Evolutionary conservation across 1,140 invertebrate species (phyloP).

Genomic region (Drosophila asahinai): DNA sequence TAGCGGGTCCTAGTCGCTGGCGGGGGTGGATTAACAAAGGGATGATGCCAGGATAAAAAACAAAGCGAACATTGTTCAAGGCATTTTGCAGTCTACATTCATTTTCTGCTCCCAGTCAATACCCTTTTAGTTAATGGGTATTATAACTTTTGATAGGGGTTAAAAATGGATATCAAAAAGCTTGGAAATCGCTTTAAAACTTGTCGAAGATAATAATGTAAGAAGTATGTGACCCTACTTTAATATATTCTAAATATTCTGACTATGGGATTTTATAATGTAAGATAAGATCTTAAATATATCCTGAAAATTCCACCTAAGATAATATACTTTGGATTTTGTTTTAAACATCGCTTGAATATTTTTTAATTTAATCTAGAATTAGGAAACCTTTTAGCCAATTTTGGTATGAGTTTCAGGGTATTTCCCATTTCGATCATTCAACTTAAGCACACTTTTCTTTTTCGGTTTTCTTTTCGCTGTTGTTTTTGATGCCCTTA

Average conservation of each 20-base stretch:
- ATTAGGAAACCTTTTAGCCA: too few species aligned
- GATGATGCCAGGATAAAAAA: conserved; percentile 43
- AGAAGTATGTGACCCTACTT: too few species aligned
- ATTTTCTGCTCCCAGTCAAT: conserved; percentile 4
- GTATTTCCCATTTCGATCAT: not conserved
- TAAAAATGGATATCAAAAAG: too few species aligned
- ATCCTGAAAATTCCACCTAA: too few species aligned
- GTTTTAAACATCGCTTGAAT: too few species aligned
- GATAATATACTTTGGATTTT: too few species aligned
- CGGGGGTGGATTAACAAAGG: conserved; percentile 29
- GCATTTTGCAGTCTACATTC: conserved; percentile 22
- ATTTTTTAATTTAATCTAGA: too few species aligned
- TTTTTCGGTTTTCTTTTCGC: conserved; percentile 35
- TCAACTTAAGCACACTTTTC: not conserved
- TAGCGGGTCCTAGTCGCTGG: not conserved
- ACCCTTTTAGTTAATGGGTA: not conserved
- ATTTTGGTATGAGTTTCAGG: not conserved
- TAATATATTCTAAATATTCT: too few species aligned
- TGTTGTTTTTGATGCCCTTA: conserved; percentile 53
- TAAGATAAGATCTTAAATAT: too few species aligned
- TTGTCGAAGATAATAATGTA: not conserved
- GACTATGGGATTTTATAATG: not conserved
- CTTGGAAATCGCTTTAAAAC: not conserved
- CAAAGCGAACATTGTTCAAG: conserved; percentile 38
- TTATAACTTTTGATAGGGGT: not conserved